Conservation (phyloP, 2,113 vertebrate genomes). For the Spea bombifrons region DNA sequence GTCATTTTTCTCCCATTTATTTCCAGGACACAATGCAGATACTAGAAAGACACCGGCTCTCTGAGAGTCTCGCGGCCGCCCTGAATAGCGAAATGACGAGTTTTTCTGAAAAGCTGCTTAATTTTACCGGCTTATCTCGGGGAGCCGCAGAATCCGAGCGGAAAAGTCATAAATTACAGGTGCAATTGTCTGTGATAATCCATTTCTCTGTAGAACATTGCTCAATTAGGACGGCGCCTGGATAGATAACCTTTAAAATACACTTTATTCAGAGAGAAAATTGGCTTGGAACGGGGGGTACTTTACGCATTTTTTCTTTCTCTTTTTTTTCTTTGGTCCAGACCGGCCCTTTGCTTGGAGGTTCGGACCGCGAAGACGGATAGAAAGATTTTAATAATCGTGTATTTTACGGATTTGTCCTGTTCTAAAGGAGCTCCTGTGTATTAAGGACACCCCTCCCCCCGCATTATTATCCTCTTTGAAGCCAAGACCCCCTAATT, state of each 20-base stretch:
- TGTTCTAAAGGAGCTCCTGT: conserved; percentile 2
- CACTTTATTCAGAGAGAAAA: conserved; percentile 39
- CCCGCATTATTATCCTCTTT: conserved; percentile 25
- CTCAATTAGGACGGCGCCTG: conserved; percentile 41
- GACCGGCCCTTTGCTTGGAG: conserved; percentile 7
- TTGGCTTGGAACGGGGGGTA: conserved; percentile 32
- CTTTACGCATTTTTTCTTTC: conserved; percentile 19
- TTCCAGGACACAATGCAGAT: conserved; percentile 61
- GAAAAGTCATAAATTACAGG: conserved; percentile 60
- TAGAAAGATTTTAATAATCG: conserved; percentile 6
- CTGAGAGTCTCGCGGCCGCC: conserved; percentile 52
- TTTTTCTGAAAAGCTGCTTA: conserved; percentile 53
- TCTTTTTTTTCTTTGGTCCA: conserved; percentile 12
- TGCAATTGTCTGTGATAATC: conserved; percentile 48
- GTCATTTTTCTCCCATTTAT: conserved; percentile 37
- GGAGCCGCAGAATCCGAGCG: conserved; percentile 50
- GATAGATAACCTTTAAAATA: conserved; percentile 40
- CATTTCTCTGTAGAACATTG: conserved; percentile 35
- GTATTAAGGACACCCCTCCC: background rate
- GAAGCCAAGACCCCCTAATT: conserved; percentile 5
- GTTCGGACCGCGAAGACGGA: conserved; percentile 11
- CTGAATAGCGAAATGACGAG: conserved; percentile 54
- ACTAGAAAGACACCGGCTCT: conserved; percentile 57
- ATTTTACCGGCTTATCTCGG: conserved; percentile 45
- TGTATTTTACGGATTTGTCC: conserved; percentile 25